Evolutionary conservation across 2,113 vertebrate species (phyloP).

Genomic region (Antennarius striatus): DNA sequence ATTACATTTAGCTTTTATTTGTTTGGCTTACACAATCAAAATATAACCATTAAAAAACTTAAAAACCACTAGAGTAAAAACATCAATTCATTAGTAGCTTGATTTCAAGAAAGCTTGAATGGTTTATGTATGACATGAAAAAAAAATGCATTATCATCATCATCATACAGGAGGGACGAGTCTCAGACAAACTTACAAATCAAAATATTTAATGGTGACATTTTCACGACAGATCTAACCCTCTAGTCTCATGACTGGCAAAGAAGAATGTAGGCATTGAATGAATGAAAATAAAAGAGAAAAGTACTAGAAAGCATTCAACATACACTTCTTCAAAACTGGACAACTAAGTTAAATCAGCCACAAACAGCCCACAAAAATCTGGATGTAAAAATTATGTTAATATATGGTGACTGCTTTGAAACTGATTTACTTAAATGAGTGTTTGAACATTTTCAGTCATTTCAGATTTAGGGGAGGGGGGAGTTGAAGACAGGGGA

Average conservation of each 20-base stretch:
- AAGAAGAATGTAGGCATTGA: slow-evolving; percentile 42
- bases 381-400: not conserved
- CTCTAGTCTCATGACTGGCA: slow-evolving; percentile 34
- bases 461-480: not conserved
- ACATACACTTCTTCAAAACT: slow-evolving; percentile 22
- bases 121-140: not conserved
- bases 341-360: slow-evolving; percentile 31
- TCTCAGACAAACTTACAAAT: slow-evolving; percentile 68
- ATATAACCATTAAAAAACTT: too few relatives aligned
- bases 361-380: slow-evolving; percentile 27
- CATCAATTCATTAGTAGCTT: too few relatives aligned
- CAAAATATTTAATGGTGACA: slow-evolving; percentile 75
- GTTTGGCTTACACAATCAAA: too few relatives aligned
- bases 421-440: not conserved
- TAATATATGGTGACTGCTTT: slow-evolving; percentile 22
- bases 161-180: slow-evolving; percentile 18
- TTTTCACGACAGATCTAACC: slow-evolving; percentile 51
- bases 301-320: slow-evolving; percentile 35
- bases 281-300: slow-evolving; percentile 19
- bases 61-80: too few relatives aligned
- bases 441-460: not conserved
- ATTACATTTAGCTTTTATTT: too few relatives aligned
- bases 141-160: not conserved
- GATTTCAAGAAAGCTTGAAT: too few relatives aligned
- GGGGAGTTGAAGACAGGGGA: too few relatives aligned